Base-by-base conservation (phyloP, 1,140 invertebrate species). In the Trachelipus rathkii region DNA sequence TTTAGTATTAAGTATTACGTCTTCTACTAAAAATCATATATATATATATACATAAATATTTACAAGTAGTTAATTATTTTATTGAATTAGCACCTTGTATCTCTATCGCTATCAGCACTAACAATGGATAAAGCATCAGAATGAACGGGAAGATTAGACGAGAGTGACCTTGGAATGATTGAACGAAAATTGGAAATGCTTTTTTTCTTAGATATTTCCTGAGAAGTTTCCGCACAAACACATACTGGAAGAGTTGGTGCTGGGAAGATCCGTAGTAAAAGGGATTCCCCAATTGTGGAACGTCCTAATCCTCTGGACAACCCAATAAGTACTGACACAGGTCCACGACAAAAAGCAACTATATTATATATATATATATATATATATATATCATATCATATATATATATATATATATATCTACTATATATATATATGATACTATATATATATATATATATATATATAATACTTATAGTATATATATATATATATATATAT, bases 131-230 rank as follows among this genome's bases (percentile, higher is more conserved):
- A 72, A 23, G 69, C 78, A 72, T 87, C 86, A 80, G 88, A 74
- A 81, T 84, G 84, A 23, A 88, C 86, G 77, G 91, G 92, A 73
- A 96, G 86, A 84, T 92, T 93, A 4, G 91, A 90, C 0, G 94
- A 96, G 79, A 97, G 87, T 43, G 95, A 96, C n/a, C 94, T 88
- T 0, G 95, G 95, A 83, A 98, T 94, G 44, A 96, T 96, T 0
- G 94, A 92, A 72, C 92, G 83, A 81, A 87, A 87, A 46, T 83
- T 84, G 24, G 83, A 84, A 77, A 86, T 86, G 44, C 82, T 78
- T 44, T 74, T 81, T 23, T 74, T 77, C 67, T 77, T 81, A 19
- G 74, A 44, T 71, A 74, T 79, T 68, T 33, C 21, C 19, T 74
- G 75, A 8, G 74, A 69, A 53, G 74, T 69, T 69, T 78, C 72